Evolutionary conservation across 2,888 invertebrate genomes (phyloP).

Genomic region (Troides aeacus): DNA sequence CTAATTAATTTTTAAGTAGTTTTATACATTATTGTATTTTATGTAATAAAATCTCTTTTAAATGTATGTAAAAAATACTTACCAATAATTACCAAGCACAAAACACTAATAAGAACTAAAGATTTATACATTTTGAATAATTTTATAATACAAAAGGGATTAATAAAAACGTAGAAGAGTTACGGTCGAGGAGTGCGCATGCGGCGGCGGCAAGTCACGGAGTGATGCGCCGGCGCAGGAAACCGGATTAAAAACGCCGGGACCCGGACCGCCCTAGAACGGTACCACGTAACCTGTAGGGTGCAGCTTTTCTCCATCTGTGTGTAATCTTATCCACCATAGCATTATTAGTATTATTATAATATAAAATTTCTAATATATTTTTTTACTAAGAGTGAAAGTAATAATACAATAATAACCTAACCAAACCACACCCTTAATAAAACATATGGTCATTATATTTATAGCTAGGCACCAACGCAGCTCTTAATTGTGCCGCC

Average conservation of each 20-base stretch:
- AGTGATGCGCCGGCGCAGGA: conserved; percentile 63
- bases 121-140: conserved; percentile 62
- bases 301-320: conserved; percentile 25
- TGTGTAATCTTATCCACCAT: not conserved
- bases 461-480: too few relatives aligned
- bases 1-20: too few relatives aligned
- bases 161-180: conserved; percentile 26
- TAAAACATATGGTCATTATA: too few relatives aligned
- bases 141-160: conserved; percentile 32
- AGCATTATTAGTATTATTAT: not conserved
- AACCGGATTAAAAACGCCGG: conserved; percentile 63
- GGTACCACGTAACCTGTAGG: conserved; percentile 27
- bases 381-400: not conserved
- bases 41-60: not conserved
- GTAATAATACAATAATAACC: not conserved
- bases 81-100: conserved; percentile 67
- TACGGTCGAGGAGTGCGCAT: conserved; percentile 48
- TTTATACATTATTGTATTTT: too few relatives aligned
- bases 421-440: not conserved
- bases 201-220: conserved; percentile 54
- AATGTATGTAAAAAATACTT: conserved; percentile 40
- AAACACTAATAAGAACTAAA: conserved; percentile 59
- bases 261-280: conserved; percentile 41
- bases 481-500: too few relatives aligned
- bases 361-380: not conserved